Evolutionary conservation across 2,888 invertebrate genomes (phyloP).

Genomic region (Tenthredo scrophulariae): DNA sequence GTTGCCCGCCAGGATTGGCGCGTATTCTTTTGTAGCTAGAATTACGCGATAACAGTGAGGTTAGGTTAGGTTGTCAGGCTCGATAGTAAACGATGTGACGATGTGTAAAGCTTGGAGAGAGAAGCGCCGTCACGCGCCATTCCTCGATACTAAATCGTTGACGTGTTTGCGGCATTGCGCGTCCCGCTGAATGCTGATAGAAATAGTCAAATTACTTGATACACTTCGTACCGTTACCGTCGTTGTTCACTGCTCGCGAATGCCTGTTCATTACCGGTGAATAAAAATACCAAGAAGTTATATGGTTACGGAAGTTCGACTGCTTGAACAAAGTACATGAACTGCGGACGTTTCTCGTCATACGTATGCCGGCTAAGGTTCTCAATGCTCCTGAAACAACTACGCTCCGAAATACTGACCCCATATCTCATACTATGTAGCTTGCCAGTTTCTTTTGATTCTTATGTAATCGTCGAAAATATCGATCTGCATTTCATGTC

Average conservation of each 20-base stretch:
- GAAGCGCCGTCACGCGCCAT: background rate
- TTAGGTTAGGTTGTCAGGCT: slow-evolving; percentile 1
- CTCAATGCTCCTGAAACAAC: background rate
- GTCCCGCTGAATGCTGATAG: too few relatives aligned
- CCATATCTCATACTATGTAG: background rate
- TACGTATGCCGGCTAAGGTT: background rate
- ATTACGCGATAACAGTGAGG: slow-evolving; percentile 7
- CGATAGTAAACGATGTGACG: background rate
- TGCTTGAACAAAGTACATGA: background rate
- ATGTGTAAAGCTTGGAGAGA: background rate
- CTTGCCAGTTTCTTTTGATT: background rate
- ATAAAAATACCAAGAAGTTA: background rate
- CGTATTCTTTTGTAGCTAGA: slow-evolving; percentile 19
- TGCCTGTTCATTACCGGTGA: background rate
- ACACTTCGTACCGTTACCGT: background rate
- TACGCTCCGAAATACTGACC: background rate
- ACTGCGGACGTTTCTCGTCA: background rate
- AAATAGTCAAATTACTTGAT: background rate
- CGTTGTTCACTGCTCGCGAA: background rate
- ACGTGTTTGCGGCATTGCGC: background rate
- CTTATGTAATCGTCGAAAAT: slow-evolving; percentile 1
- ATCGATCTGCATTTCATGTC: background rate
- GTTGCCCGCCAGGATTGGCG: slow-evolving; percentile 27
- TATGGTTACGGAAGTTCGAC: background rate
- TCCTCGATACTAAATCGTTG: background rate